These are phyloP conservation scores for Agrochola litura DNA, from an alignment of 2,888 invertebrate genomes.

Conservation along the genomic window DNA sequence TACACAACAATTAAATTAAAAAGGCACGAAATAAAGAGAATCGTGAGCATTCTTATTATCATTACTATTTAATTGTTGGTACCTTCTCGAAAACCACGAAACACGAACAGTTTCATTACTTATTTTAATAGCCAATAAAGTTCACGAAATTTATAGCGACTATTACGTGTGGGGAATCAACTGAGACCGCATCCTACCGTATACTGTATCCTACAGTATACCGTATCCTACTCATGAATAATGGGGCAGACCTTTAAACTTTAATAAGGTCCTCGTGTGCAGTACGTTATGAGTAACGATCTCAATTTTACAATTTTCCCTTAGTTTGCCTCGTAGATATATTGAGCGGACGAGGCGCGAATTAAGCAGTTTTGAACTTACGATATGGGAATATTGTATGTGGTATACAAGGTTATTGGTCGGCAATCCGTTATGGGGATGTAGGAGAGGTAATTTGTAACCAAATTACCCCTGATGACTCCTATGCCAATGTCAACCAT, in stretches of 20 bases:
- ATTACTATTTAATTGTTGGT: slow-evolving; percentile 33
- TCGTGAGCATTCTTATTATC: no score
- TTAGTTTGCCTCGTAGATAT: slow-evolving; percentile 70
- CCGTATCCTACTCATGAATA: slow-evolving; percentile 80
- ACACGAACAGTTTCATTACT: slow-evolving; percentile 85
- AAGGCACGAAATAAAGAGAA: no score
- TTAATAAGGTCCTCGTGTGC: slow-evolving; percentile 83
- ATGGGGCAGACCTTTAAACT: slow-evolving; percentile 84
- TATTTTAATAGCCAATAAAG: slow-evolving; percentile 89
- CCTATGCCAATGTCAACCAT: no score
- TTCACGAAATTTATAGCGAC: slow-evolving; percentile 85
- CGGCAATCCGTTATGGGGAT: no score
- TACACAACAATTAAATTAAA: no score
- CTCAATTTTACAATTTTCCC: slow-evolving; percentile 80
- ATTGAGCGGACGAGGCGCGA: slow-evolving; percentile 67
- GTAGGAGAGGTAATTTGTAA: no score
- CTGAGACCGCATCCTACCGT: slow-evolving; percentile 73
- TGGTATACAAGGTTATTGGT: no score
- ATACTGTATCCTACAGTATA: slow-evolving; percentile 70
- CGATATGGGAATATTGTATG: slow-evolving; percentile 1
- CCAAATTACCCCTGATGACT: no score
- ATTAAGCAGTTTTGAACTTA: slow-evolving; percentile 67
- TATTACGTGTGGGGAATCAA: slow-evolving; percentile 87
- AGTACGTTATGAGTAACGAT: slow-evolving; percentile 77
- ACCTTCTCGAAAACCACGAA: slow-evolving; percentile 26